Evolutionary conservation across 2,113 vertebrate species (phyloP), one percentile per base, ranked within the genome.

Genomic region (Anolis carolinensis): DNA sequence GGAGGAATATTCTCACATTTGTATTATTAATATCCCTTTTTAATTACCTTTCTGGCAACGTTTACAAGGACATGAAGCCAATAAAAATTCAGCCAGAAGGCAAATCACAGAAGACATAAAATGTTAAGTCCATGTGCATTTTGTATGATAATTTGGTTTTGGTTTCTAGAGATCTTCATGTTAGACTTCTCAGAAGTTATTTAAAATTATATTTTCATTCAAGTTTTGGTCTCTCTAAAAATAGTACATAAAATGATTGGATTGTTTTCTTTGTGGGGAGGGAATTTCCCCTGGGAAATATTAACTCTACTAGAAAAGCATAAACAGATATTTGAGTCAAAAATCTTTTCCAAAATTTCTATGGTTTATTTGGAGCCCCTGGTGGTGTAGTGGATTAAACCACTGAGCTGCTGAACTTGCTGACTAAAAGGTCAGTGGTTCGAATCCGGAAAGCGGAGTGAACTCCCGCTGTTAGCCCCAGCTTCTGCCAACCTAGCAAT

Each of bases 1-100:
- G 52, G 34, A 62, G 34, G 36, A 59, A 75, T 63, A 20, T 20
- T 83, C 81, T 73, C 20, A 74, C 36, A 44, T 74, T 44, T 62
- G 34, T 63, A 83, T 83, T 83, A 83, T 83, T 82, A 59, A 70
- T 62, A 62, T 73, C 81, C 73, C 32, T 83, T 63, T 55, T 63
- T 83, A 75, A 83, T 83, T 83, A 71, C 55, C 52, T 63, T 27
- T 65, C 27, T 75, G 82, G 71, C 27, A 63, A 71, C 82, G 75
- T 83, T 83, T 75, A 83, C 34, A 32, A 34, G 6, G 13, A 83
- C 7, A 36, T 5, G 25, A 83, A 62, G 34, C 81, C 81, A 73
- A 83, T 83, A 73, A 83, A 83, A 82, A 39, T 39, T 21, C 50
- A 83, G 68, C 81, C 34, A 74, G 34, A 9, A 83, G 52, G 52